phyloP scores from a whole-genome alignment of 2,113 vertebrate genomes.

The Lycaon pictus region DNA sequence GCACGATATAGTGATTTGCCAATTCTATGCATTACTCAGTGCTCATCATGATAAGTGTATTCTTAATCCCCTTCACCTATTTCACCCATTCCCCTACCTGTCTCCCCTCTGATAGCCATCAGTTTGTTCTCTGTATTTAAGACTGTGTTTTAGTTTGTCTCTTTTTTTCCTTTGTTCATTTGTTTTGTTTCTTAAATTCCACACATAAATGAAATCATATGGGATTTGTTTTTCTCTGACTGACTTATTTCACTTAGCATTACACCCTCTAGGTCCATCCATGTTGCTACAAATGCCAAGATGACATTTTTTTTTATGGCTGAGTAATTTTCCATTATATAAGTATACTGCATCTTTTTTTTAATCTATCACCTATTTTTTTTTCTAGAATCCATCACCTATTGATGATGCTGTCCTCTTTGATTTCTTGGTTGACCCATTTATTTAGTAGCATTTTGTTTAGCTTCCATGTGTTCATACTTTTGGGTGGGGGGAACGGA shows the following conservation, averaged over 20 bases:
- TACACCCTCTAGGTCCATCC: not conserved
- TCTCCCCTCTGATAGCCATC: not conserved
- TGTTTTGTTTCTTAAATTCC: not conserved
- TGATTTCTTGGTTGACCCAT: not conserved
- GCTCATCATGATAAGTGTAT: not conserved
- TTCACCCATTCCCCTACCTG: not conserved
- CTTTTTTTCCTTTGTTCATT: not conserved
- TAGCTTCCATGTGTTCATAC: not conserved
- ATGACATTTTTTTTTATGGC: not conserved
- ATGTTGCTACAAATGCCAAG: not conserved
- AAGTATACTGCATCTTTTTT: not conserved
- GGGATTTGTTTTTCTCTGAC: not conserved
- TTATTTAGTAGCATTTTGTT: not conserved
- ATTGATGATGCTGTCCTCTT: not conserved
- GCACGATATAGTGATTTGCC: not conserved
- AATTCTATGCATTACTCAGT: not conserved
- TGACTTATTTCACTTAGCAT: not conserved
- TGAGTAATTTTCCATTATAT: not conserved
- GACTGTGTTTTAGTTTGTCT: not conserved
- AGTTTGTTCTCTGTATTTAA: not conserved
- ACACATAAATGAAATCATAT: not conserved
- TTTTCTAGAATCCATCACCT: too few relatives aligned
- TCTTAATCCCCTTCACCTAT: not conserved
- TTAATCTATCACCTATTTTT: not conserved
- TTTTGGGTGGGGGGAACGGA: not conserved